Conservation (phyloP, 2,888 invertebrate genomes). For the Megaustenia siamemsis region DNA sequence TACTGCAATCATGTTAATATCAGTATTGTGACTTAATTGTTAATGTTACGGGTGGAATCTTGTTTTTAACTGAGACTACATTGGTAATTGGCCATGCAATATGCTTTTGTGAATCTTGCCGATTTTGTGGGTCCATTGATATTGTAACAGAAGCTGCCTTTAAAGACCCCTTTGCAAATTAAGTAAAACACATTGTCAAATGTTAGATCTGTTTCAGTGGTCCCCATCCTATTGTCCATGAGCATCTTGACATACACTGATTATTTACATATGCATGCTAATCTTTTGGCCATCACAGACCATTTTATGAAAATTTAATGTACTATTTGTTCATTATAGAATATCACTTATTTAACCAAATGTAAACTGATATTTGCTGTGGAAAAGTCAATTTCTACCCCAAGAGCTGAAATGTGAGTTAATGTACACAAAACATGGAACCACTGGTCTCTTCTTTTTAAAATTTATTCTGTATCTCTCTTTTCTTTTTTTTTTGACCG, state of each 20-base stretch:
- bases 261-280: not conserved
- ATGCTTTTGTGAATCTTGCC: not conserved
- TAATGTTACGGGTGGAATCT: slow-evolving; percentile 6
- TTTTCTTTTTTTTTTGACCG: no score
- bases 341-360: no score
- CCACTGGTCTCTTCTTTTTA: no score
- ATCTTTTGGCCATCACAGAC: not conserved
- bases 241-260: not conserved
- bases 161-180: not conserved
- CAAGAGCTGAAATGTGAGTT: no score
- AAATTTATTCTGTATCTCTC: no score
- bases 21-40: slow-evolving; percentile 1
- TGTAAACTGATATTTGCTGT: no score
- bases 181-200: not conserved
- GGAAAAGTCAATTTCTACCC: no score
- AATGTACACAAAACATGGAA: no score
- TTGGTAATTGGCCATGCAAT: not conserved
- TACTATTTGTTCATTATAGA: not conserved
- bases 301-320: not conserved
- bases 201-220: not conserved
- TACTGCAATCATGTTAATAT: not conserved
- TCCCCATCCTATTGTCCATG: not conserved
- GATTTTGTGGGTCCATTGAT: not conserved
- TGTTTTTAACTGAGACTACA: no score
- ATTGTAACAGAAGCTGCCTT: not conserved